These are phyloP conservation scores for Odontomyia ornata DNA, from an alignment of 2,888 invertebrate genomes.

Conservation along the genomic window DNA sequence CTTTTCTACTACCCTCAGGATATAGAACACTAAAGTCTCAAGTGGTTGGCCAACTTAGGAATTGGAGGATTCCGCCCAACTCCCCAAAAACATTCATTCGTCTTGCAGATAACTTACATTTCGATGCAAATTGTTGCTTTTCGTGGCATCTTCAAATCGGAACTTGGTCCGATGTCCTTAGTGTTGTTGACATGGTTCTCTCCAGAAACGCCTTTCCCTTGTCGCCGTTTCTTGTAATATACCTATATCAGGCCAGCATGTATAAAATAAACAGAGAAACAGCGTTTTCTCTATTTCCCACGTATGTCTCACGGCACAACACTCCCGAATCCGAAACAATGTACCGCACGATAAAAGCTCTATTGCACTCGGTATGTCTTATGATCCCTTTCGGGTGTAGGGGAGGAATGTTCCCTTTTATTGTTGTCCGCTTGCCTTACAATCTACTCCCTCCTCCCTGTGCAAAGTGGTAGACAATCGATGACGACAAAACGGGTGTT, in stretches of 20 bases:
- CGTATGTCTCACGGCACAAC: not conserved
- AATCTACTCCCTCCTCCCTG: not conserved
- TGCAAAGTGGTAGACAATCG: conserved; percentile 17
- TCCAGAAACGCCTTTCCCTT: conserved; percentile 32
- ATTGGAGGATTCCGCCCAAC: not conserved
- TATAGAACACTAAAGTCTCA: not conserved
- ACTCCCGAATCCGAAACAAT: conserved; percentile 5
- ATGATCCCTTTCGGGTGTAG: not conserved
- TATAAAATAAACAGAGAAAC: conserved; percentile 22
- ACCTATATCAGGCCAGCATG: conserved; percentile 12
- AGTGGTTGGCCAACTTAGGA: not conserved
- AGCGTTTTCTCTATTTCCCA: conserved; percentile 7
- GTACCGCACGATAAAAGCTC: conserved; percentile 22
- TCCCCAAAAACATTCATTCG: not conserved
- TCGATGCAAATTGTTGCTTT: conserved; percentile 45
- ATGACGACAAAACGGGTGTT: conserved; percentile 24
- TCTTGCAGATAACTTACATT: conserved; percentile 34
- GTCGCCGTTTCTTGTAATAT: not conserved
- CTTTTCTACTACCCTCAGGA: not conserved
- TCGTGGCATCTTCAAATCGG: not conserved
- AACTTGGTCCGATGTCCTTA: conserved; percentile 12
- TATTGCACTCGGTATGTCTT: not conserved
- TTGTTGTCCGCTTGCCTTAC: not conserved
- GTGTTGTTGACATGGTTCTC: conserved; percentile 41
- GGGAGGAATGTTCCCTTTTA: not conserved